Base-by-base conservation (phyloP, 2,113 vertebrate genomes). In the Gobius niger region DNA sequence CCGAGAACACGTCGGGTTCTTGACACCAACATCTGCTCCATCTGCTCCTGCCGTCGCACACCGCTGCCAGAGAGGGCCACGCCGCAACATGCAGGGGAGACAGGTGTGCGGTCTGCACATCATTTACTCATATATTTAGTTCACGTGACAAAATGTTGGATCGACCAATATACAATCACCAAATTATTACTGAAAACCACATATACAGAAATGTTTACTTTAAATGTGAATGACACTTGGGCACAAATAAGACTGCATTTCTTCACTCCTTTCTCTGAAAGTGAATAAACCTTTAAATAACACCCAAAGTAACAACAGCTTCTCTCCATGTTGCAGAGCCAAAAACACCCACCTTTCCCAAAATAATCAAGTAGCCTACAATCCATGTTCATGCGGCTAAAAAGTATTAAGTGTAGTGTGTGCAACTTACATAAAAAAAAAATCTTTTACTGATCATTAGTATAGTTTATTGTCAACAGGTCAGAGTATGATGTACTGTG, bases 1-100 rank as follows among this genome's bases (percentile, higher is more conserved):
- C 57, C 75, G 74, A 86, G 74, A 82, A 77, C 85, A 76, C 56
- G 77, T 72, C 46, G 78, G 80, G 75, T 34, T 34, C 24, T 5
- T 70, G 87, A 87, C 87, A 82, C 77, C 1, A 78, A 85, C 87
- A 88, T 86, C 86, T 89, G 82, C 86, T 87, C 87, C 83, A 81
- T 86, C 84, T 89, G 88, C 72, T 52, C 69, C 73, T 72, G 66
- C 67, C 80, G 63, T 73, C 34, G 65, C 73, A 4, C 24, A 34
- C 24, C 24, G 24, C 24, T 34, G 1, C 24, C 42, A 72, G 53
- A 81, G 64, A 57, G 47, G 24, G 63, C 61, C 72, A 13, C 7
- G 65, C 50, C 56, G 56, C 18, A 5, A 73, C 76, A 77, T 54
- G 65, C 61, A 7, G 16, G 49, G 6, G 44, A 60, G 63, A 18